Base-by-base conservation (phyloP, 2,888 invertebrate genomes). In the Cryptocephalus moraei region DNA sequence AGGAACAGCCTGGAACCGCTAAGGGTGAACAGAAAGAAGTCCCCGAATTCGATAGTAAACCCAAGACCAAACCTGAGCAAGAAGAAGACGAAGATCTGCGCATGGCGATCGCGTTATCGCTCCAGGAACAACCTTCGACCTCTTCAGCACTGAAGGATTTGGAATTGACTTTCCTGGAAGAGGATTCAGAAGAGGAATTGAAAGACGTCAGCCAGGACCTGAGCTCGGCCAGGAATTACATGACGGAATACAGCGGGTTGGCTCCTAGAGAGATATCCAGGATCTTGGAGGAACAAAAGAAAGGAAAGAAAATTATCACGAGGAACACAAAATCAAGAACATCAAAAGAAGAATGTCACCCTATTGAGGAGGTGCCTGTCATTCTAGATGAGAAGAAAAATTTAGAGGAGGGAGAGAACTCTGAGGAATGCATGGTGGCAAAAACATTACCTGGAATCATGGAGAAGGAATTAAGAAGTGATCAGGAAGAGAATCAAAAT, bases 211-310 rank as follows among this genome's bases (percentile, higher is more conserved):
- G 61, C 47, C 65, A 63, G 43, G 65, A 64, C 22, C 73, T 77
- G n/a, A 73, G 78, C 48, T 77, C 82, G 36, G 86, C 84, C 2
- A 76, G 82, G 62, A 75, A 77, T 34, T 88, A 84, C 54, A 86
- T 88, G 75, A 74, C 81, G 63, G 86, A 88, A 67, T 81, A 86
- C 58, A 85, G 80, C 58, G 86, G 83, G 50, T 77, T 88, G 58
- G 82, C 86, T 42, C 78, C 82, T 53, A 78, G 77, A 52, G 81
- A 84, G 62, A 83, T 90, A 50, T 69, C 75, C 33, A 71, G 76
- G 57, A 75, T 84, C 47, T 70, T 83, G 52, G 55, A 48, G 8
- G 43, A 41, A 22, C 22, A 22, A 22, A 22, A 22, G 22, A 22
- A 22, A 6, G 6, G 22, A 6, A 22, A 22, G 22, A 22, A 22